Evolutionary conservation across 2,888 invertebrate species (phyloP).

Genomic region (Amphimallon solstitiale): DNA sequence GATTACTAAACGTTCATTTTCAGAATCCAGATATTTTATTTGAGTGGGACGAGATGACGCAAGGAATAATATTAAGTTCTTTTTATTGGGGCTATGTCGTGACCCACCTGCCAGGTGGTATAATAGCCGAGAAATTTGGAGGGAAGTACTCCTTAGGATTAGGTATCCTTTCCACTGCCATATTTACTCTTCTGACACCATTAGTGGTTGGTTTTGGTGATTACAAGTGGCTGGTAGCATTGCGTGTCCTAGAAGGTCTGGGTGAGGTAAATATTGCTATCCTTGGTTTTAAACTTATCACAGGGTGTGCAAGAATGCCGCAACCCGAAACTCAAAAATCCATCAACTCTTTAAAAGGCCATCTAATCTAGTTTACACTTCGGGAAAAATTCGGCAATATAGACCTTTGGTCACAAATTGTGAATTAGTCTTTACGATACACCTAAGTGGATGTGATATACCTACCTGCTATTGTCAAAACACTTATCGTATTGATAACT

Average conservation of each 20-base stretch:
- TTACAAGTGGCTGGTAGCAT: conserved; percentile 72
- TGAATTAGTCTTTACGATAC: too few relatives aligned
- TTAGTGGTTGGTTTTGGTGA: conserved; percentile 74
- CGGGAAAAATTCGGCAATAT: too few relatives aligned
- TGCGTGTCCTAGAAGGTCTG: conserved; percentile 74
- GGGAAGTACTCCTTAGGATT: conserved; percentile 86
- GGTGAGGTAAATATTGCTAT: conserved; percentile 69
- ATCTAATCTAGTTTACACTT: too few relatives aligned
- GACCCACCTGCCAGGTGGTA: conserved; percentile 85
- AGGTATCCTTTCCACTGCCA: conserved; percentile 83
- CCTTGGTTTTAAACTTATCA: too few relatives aligned
- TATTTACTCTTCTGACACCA: conserved; percentile 85
- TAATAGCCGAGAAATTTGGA: conserved; percentile 82
- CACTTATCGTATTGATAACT: too few relatives aligned
- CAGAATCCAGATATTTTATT: conserved; percentile 39
- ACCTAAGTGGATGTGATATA: too few relatives aligned
- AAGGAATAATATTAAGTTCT: conserved; percentile 80
- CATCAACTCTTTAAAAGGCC: too few relatives aligned
- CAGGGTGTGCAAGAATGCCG: too few relatives aligned
- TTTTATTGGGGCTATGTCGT: conserved; percentile 89
- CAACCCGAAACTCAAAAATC: too few relatives aligned
- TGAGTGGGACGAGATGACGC: conserved; percentile 72
- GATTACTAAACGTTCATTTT: background rate
- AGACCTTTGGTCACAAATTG: too few relatives aligned
- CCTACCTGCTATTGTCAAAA: too few relatives aligned